Conservation (phyloP, 2,113 vertebrate species). For the Gobio gobio region DNA sequence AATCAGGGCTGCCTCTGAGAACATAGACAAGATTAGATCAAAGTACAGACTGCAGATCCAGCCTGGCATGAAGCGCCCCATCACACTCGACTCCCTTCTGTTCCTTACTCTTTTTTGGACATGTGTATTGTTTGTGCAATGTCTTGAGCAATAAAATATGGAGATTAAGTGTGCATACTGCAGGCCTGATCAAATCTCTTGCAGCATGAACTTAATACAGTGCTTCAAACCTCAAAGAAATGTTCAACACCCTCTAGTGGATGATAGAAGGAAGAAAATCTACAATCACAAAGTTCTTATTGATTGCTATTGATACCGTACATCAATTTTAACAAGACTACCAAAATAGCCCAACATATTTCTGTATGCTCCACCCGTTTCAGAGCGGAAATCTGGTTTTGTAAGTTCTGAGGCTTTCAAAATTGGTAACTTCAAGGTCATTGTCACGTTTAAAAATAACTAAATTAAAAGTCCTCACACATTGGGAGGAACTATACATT, state of each 20-base stretch:
- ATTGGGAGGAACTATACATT: neutral
- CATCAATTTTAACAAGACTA: neutral
- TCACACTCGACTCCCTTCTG: neutral
- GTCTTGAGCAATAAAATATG: neutral
- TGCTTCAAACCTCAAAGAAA: slow-evolving; percentile 47
- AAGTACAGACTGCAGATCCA: slow-evolving; percentile 40
- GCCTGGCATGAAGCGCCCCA: slow-evolving; percentile 21
- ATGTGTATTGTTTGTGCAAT: neutral
- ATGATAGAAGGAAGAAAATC: slow-evolving; percentile 50
- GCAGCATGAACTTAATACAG: slow-evolving; percentile 47
- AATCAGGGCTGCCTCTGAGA: slow-evolving; percentile 26
- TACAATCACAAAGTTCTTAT: neutral
- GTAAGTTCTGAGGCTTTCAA: neutral
- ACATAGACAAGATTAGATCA: slow-evolving; percentile 55
- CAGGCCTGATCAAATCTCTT: neutral
- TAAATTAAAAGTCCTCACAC: neutral
- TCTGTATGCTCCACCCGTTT: neutral
- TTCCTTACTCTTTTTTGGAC: slow-evolving; percentile 14
- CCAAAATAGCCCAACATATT: neutral
- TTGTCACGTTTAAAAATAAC: neutral
- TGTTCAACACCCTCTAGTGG: slow-evolving; percentile 73
- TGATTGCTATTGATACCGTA: neutral
- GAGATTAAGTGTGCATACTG: neutral
- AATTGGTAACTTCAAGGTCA: slow-evolving; percentile 16
- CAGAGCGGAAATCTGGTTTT: neutral